Conservation (phyloP, 92 coral and sea anemone species). For the Zoanthus sansibaricus region DNA sequence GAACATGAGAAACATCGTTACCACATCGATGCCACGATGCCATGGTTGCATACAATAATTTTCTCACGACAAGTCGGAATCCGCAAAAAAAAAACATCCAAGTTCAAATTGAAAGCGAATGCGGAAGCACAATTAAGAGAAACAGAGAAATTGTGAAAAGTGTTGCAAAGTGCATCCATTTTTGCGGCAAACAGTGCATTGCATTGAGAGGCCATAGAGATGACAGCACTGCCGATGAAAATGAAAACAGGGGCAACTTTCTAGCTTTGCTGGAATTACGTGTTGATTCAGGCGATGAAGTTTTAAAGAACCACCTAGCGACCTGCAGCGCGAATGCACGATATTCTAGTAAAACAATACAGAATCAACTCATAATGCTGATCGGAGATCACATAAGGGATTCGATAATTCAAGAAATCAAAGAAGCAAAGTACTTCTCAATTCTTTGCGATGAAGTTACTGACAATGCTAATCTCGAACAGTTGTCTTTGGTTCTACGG, state of each 20-base stretch:
- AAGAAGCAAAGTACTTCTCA: background rate
- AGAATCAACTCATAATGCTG: background rate
- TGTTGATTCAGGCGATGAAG: background rate
- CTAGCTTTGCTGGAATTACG: background rate
- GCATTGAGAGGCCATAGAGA: background rate
- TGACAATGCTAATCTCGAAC: too few species aligned
- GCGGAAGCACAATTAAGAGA: too few species aligned
- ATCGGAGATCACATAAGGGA: background rate
- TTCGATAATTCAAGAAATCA: background rate
- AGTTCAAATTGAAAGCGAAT: slow-evolving; percentile 2
- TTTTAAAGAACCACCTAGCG: background rate
- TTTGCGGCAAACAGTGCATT: background rate
- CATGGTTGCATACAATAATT: background rate
- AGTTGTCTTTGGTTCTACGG: too few species aligned
- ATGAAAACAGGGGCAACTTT: background rate
- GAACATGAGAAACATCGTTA: slow-evolving; percentile 42
- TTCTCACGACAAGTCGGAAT: slow-evolving; percentile 19
- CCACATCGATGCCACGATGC: slow-evolving; percentile 56
- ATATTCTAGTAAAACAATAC: background rate
- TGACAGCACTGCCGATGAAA: background rate
- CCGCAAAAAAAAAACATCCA: slow-evolving; percentile 24
- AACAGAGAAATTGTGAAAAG: too few species aligned
- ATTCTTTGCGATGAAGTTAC: too few species aligned
- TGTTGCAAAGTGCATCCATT: background rate
- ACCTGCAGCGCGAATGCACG: background rate